These are phyloP conservation scores for Metellina segmentata DNA, from an alignment of 2,888 invertebrate species.

Conservation along the genomic window DNA sequence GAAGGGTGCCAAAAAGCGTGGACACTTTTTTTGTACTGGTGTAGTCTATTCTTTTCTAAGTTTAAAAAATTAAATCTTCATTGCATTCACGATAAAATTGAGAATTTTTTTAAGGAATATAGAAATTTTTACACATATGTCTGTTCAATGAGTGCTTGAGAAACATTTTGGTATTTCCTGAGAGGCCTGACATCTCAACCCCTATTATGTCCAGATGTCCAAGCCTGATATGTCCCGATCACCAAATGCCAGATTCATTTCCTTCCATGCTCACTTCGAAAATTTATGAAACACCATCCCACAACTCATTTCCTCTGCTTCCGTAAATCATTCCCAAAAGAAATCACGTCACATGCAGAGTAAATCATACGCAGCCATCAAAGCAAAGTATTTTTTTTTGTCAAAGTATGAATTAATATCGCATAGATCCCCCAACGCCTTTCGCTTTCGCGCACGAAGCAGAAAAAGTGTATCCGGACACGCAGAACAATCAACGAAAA, in stretches of 20 bases:
- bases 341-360: background rate
- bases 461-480: slow-evolving; percentile 21
- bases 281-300: background rate
- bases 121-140: too few relatives aligned
- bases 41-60: too few relatives aligned
- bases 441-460: background rate
- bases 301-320: background rate
- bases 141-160: too few relatives aligned
- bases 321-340: slow-evolving; percentile 2
- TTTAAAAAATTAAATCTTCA: too few relatives aligned
- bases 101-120: too few relatives aligned
- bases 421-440: background rate
- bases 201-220: too few relatives aligned
- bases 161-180: too few relatives aligned
- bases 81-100: too few relatives aligned
- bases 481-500: slow-evolving; percentile 5
- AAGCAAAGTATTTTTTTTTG: slow-evolving; percentile 1
- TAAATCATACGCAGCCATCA: slow-evolving; percentile 15
- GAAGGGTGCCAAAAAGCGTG: too few relatives aligned
- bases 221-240: background rate
- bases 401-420: background rate
- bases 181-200: too few relatives aligned
- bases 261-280: background rate
- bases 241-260: background rate
- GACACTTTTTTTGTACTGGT: too few relatives aligned